Conservation (phyloP, 1,140 invertebrate genomes). For the Tetranychus cinnabarinus region DNA sequence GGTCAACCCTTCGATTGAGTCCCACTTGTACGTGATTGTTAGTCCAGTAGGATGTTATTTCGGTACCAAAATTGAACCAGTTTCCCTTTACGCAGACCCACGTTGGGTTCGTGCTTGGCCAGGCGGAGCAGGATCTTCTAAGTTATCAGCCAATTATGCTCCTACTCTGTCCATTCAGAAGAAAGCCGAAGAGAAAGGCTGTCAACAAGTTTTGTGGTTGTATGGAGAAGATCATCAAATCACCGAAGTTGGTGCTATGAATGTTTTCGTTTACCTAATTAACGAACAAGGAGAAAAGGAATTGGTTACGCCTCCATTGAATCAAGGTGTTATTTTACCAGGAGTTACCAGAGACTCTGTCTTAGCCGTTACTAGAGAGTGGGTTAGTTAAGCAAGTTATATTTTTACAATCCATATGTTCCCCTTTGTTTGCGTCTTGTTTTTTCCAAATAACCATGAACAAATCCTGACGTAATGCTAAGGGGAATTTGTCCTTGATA, state of each 20-base stretch:
- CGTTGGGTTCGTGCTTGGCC: slow-evolving; percentile 70
- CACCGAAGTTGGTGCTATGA: slow-evolving; percentile 98
- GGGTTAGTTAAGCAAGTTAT: background rate
- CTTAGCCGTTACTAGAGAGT: slow-evolving; percentile 21
- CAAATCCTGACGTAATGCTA: no score
- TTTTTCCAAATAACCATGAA: no score
- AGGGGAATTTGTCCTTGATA: no score
- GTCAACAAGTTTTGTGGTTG: slow-evolving; percentile 92
- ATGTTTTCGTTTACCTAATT: slow-evolving; percentile 70
- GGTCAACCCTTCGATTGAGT: slow-evolving; percentile 53
- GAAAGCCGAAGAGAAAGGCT: slow-evolving; percentile 46
- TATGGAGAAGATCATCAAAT: slow-evolving; percentile 78
- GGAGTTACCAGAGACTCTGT: slow-evolving; percentile 28
- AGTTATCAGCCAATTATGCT: slow-evolving; percentile 63
- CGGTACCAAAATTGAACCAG: slow-evolving; percentile 40
- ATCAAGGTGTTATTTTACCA: slow-evolving; percentile 19
- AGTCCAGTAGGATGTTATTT: slow-evolving; percentile 87
- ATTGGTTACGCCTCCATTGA: slow-evolving; percentile 68
- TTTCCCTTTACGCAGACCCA: slow-evolving; percentile 55
- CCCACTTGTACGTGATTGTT: slow-evolving; percentile 67
- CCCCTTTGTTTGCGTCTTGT: no score
- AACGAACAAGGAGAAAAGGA: slow-evolving; percentile 88
- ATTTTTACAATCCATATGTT: background rate
- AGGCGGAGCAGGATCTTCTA: slow-evolving; percentile 74
- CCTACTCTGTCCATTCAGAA: slow-evolving; percentile 33